phyloP scores from a whole-genome alignment of 2,113 vertebrate species.

The Festucalex cinctus region DNA sequence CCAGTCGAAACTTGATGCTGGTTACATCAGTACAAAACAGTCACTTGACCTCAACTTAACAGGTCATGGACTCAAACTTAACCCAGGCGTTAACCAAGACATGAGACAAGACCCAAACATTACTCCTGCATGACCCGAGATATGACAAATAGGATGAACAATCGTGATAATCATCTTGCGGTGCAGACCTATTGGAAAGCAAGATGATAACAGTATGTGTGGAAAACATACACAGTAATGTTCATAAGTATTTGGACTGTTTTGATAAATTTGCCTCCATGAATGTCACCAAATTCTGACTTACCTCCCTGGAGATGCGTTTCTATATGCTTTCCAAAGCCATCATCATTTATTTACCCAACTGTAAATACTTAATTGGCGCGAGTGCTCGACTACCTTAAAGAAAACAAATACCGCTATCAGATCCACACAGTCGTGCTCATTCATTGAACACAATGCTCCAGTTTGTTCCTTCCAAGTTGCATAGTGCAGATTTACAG shows the following conservation, averaged over 20 bases:
- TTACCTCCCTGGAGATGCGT: background rate
- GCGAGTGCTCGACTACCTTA: background rate
- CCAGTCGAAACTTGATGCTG: too few relatives aligned
- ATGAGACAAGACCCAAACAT: too few relatives aligned
- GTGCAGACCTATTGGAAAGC: background rate
- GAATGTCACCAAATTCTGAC: background rate
- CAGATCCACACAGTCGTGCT: background rate
- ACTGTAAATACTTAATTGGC: background rate
- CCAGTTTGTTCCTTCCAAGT: slow-evolving; percentile 23
- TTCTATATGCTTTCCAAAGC: background rate
- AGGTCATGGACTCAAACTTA: too few relatives aligned
- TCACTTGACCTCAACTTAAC: too few relatives aligned
- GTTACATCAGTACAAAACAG: too few relatives aligned
- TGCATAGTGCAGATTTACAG: slow-evolving; percentile 49
- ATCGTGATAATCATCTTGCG: too few relatives aligned
- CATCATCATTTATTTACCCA: background rate
- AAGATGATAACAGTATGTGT: background rate
- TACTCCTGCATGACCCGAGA: too few relatives aligned
- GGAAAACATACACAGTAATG: too few relatives aligned
- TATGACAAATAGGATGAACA: too few relatives aligned
- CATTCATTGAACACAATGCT: background rate
- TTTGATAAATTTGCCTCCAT: too few relatives aligned
- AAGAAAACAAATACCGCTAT: background rate
- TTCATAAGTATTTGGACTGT: too few relatives aligned
- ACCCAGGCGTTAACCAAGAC: too few relatives aligned